phyloP scores from a whole-genome alignment of 2,113 vertebrate genomes.

The Agelaius phoeniceus region DNA sequence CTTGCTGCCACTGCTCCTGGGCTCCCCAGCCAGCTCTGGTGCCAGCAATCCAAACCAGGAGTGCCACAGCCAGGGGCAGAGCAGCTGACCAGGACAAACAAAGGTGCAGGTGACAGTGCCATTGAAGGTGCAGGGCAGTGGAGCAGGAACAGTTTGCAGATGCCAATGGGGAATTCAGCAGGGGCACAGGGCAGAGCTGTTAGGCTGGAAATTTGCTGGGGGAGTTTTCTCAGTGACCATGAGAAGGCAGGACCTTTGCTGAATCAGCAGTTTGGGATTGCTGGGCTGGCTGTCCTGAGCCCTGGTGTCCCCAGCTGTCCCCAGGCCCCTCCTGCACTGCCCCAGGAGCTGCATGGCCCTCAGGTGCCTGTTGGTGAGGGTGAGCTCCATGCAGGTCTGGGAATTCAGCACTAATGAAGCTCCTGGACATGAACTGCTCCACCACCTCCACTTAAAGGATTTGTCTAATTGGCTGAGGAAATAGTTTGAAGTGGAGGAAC shows the following conservation, averaged over 20 bases:
- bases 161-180: not conserved
- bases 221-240: not conserved
- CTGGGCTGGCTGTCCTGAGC: not conserved
- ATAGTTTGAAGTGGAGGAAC: slow-evolving; percentile 75
- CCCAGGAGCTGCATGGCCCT: not conserved
- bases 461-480: slow-evolving; percentile 81
- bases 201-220: not conserved
- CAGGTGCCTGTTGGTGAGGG: not conserved
- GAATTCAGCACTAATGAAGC: slow-evolving; percentile 71
- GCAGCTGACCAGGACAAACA: not conserved
- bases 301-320: not conserved
- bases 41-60: not conserved
- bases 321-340: not conserved
- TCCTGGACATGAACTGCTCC: slow-evolving; percentile 73
- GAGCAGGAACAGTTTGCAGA: not conserved
- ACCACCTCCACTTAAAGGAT: slow-evolving; percentile 73
- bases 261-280: not conserved
- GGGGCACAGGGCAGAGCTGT: not conserved
- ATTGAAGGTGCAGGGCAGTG: not conserved
- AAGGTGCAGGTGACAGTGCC: not conserved
- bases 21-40: not conserved
- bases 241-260: not conserved
- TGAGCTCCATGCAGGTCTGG: slow-evolving; percentile 49
- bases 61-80: not conserved
- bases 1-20: not conserved